phyloP scores from a whole-genome alignment of 1,140 invertebrate genomes.

The Pseudomyrmex pallidus region DNA sequence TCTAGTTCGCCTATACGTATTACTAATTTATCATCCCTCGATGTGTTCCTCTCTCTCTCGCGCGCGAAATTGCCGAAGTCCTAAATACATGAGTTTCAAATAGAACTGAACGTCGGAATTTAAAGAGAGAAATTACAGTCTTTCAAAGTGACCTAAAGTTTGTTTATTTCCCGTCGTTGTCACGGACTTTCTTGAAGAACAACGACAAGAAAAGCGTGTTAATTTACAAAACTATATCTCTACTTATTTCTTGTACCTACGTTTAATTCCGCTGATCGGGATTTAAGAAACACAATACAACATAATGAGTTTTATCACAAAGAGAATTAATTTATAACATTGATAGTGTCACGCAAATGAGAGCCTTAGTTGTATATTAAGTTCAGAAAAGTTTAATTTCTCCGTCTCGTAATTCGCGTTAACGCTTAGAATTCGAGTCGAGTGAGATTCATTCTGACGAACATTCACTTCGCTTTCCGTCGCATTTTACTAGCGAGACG shows the following conservation, averaged over 20 bases:
- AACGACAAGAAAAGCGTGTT: neutral
- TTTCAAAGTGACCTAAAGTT: neutral
- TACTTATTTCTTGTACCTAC: too few species aligned
- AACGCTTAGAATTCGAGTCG: neutral
- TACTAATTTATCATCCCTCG: conserved; percentile 56
- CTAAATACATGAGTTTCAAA: conserved; percentile 19
- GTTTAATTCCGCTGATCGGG: too few species aligned
- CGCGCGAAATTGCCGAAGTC: conserved; percentile 46
- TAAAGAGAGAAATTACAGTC: conserved; percentile 14
- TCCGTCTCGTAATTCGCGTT: neutral
- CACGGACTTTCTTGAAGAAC: neutral
- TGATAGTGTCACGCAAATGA: too few species aligned
- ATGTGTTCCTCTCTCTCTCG: conserved; percentile 11
- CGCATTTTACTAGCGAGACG: conserved; percentile 15
- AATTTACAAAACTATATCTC: neutral
- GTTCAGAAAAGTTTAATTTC: too few species aligned
- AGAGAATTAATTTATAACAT: too few species aligned
- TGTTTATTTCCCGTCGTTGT: too few species aligned
- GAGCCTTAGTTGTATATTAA: too few species aligned
- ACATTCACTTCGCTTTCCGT: conserved; percentile 1
- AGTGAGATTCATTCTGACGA: neutral
- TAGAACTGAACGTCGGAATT: neutral
- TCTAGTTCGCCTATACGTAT: conserved; percentile 30
- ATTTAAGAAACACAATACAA: too few species aligned
- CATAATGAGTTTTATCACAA: too few species aligned